phyloP scores from a whole-genome alignment of 2,888 invertebrate genomes.

The Craniophora ligustri region DNA sequence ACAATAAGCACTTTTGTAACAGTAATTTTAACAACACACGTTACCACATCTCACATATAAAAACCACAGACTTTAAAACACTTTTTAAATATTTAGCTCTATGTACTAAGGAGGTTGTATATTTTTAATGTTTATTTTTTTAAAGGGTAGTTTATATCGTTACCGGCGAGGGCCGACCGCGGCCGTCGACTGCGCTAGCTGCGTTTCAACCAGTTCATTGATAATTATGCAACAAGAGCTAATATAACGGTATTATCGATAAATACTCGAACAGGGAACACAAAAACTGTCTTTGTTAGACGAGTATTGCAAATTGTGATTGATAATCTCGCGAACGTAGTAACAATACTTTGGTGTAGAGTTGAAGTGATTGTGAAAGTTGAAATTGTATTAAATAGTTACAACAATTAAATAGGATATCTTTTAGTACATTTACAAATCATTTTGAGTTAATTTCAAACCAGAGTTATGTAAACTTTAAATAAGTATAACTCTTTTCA shows the following conservation, averaged over 20 bases:
- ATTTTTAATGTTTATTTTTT: constrained; percentile 27
- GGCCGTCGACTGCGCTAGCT: constrained; percentile 67
- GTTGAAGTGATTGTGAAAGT: constrained; percentile 45
- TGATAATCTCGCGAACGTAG: constrained; percentile 32
- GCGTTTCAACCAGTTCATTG: constrained; percentile 63
- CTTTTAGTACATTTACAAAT: not conserved
- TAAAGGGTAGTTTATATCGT: constrained; percentile 49
- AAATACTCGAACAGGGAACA: constrained; percentile 53
- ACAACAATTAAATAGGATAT: not conserved
- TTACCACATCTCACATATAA: constrained; percentile 19
- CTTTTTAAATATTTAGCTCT: constrained; percentile 11
- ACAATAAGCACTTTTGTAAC: constrained; percentile 49
- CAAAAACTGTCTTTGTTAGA: constrained; percentile 57
- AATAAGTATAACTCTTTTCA: too few relatives aligned
- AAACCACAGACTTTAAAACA: constrained; percentile 13
- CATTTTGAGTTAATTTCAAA: too few relatives aligned
- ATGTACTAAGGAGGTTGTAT: constrained; percentile 6
- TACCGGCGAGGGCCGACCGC: constrained; percentile 68
- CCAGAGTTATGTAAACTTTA: too few relatives aligned
- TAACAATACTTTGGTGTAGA: constrained; percentile 29
- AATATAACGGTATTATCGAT: constrained; percentile 75
- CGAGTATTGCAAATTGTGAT: constrained; percentile 41
- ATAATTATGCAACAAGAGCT: constrained; percentile 75
- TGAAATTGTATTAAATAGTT: constrained; percentile 4
- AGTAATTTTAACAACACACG: constrained; percentile 27